These are phyloP conservation scores for Platalea minor DNA, from an alignment of 2,797 vertebrate genomes.

Conservation along the genomic window DNA sequence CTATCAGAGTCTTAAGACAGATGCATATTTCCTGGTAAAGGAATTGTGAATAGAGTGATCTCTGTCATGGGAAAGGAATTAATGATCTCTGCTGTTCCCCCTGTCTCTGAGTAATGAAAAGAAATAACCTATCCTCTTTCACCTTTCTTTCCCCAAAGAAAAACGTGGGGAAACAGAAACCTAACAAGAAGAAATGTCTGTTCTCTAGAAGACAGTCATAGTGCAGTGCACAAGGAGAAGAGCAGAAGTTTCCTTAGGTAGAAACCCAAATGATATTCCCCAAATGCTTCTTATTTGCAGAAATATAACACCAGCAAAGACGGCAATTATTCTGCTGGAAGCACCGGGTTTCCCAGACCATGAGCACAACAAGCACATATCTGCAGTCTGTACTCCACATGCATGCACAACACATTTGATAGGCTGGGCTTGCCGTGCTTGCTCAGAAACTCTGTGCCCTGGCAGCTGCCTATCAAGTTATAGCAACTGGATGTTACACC, in stretches of 20 bases:
- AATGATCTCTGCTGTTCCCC: background rate
- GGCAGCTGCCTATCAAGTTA: background rate
- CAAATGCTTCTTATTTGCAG: background rate
- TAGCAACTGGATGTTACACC: background rate
- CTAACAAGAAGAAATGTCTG: background rate
- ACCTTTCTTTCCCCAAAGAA: background rate
- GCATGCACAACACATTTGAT: background rate
- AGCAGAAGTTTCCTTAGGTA: background rate
- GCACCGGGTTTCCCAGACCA: background rate
- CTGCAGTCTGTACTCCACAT: background rate
- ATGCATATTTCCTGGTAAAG: background rate
- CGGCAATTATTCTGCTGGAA: background rate
- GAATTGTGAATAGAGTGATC: background rate
- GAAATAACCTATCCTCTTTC: background rate
- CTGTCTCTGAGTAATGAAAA: background rate
- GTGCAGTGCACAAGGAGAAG: background rate
- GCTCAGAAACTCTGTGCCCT: background rate
- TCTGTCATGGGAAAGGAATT: background rate
- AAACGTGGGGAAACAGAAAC: background rate
- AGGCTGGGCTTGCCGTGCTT: background rate
- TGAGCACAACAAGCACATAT: accelerated
- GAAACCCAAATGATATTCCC: background rate
- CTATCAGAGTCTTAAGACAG: background rate
- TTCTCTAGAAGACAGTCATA: background rate
- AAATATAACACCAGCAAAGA: background rate